Percentiles rank a stretch among this genome's conserved stretches.
phyloP scores from a whole-genome alignment of 2,113 vertebrate genomes.

The Anolis sagrei region DNA sequence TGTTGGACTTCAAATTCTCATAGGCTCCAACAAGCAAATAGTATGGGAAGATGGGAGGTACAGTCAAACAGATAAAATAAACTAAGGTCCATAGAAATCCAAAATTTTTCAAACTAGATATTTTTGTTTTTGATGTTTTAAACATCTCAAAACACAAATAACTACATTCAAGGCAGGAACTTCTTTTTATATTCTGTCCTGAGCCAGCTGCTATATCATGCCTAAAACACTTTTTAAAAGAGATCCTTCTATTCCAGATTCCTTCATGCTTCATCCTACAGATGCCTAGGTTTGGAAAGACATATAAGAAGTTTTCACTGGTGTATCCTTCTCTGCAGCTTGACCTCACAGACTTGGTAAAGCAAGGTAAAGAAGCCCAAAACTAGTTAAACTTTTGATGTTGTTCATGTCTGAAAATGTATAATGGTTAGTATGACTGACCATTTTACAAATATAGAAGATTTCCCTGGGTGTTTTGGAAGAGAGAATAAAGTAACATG shows the following conservation, averaged over 20 bases:
- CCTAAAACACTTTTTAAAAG: not conserved
- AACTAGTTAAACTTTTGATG: not conserved
- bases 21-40: not conserved
- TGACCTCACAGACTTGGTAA: constrained; percentile 80
- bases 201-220: not conserved
- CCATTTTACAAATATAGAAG: too few species aligned
- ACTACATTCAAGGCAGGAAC: not conserved
- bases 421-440: too few species aligned
- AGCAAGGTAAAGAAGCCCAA: constrained; percentile 72
- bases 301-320: constrained; percentile 83
- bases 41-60: too few species aligned
- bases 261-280: constrained; percentile 82
- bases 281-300: constrained; percentile 85
- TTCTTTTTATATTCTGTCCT: not conserved
- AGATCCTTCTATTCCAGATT: constrained; percentile 59
- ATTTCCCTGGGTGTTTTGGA: not conserved
- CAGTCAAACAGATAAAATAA: not conserved
- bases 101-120: not conserved
- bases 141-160: not conserved
- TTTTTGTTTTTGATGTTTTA: not conserved
- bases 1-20: not conserved
- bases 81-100: not conserved
- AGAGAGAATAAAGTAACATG: not conserved
- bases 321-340: constrained; percentile 82
- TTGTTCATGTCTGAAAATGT: not conserved